These are phyloP conservation scores for Equus quagga DNA, from an alignment of 2,113 vertebrate species.

Conservation along the genomic window DNA sequence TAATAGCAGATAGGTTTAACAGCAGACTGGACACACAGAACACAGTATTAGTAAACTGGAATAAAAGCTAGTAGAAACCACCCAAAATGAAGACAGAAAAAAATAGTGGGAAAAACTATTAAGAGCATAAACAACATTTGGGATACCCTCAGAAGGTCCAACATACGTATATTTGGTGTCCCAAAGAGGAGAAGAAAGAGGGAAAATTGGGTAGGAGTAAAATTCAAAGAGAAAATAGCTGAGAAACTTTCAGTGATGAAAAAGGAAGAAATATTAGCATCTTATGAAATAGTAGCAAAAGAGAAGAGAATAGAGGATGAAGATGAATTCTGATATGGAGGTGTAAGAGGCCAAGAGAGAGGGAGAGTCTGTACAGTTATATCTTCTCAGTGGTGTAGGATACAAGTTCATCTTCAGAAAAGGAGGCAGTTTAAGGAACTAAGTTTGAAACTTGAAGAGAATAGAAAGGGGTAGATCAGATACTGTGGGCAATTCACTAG, in stretches of 20 bases:
- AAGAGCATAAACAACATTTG: neutral
- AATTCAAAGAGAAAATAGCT: neutral
- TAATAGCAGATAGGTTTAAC: neutral
- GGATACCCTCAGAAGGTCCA: neutral
- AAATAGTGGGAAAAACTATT: neutral
- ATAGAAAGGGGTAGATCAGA: too few relatives aligned
- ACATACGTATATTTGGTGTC: neutral
- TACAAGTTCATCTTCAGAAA: neutral
- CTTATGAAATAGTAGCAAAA: neutral
- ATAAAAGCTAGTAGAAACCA: neutral
- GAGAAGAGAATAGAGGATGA: neutral
- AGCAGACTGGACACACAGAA: neutral
- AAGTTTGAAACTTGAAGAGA: neutral
- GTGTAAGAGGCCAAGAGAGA: neutral
- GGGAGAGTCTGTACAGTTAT: fast-evolving
- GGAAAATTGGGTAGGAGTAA: neutral
- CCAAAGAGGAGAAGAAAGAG: neutral
- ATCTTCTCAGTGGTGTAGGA: neutral
- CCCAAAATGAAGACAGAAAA: neutral
- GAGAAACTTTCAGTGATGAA: neutral
- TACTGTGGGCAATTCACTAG: too few relatives aligned
- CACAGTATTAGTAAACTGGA: neutral
- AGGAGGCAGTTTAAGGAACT: neutral
- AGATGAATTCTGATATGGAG: neutral
- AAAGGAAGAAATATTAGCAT: neutral